These are phyloP conservation scores for Eilema griseolum DNA, from an alignment of 2,888 invertebrate species.

Conservation along the genomic window DNA sequence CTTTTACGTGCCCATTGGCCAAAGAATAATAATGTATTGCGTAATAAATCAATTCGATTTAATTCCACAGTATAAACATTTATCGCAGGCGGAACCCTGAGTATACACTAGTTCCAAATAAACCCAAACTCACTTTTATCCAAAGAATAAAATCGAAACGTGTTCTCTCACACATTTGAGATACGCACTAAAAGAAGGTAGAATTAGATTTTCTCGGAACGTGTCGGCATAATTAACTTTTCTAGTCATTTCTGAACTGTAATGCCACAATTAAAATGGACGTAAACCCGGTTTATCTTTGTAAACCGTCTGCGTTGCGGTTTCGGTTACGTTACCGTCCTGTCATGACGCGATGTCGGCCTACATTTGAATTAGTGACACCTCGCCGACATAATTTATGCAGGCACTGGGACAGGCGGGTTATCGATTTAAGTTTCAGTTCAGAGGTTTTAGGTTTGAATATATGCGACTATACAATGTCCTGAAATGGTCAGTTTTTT, in stretches of 20 bases:
- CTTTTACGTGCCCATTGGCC: too few species aligned
- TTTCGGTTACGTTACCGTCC: slow-evolving; percentile 34
- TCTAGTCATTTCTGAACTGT: not conserved
- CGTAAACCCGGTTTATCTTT: slow-evolving; percentile 29
- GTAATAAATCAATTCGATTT: too few species aligned
- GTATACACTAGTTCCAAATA: not conserved
- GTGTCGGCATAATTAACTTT: not conserved
- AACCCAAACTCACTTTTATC: not conserved
- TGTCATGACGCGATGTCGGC: slow-evolving; percentile 29
- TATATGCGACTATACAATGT: not conserved
- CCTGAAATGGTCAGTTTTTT: not conserved
- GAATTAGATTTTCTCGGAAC: not conserved
- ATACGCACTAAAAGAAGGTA: not conserved
- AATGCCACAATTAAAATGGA: slow-evolving; percentile 9
- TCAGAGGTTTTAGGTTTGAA: not conserved
- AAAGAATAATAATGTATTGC: too few species aligned
- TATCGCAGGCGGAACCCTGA: not conserved
- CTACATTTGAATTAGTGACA: slow-evolving; percentile 36
- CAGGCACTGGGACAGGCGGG: not conserved
- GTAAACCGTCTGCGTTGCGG: slow-evolving; percentile 48
- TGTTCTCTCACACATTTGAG: not conserved
- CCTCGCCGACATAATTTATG: slow-evolving; percentile 24
- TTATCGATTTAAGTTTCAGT: not conserved
- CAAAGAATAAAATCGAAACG: not conserved
- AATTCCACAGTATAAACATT: too few species aligned